Evolutionary conservation across 2,888 invertebrate species (phyloP), one percentile per base, ranked within the genome.

Genomic region (Marronus borbonicus): DNA sequence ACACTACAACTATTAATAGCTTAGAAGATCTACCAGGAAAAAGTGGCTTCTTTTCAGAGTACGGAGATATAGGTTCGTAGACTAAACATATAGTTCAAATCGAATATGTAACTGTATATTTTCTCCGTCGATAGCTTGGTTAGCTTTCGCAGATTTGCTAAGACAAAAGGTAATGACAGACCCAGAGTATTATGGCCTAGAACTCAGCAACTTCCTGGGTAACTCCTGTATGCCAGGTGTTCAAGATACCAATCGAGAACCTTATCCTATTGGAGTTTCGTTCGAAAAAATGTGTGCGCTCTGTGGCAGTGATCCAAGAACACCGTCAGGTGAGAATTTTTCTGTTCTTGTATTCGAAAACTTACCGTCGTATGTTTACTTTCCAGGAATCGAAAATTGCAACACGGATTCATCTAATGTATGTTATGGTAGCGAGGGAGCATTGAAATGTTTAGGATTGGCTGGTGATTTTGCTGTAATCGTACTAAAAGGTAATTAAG

Each of bases 31-130:
- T 94, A 1, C 88, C 90, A 52, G 89, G 88, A 0, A 90, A 89
- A 80, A 90, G 88, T 28, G 93, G 92, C 0, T 94, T 94, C 86
- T 92, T 94, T 88, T 92, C 94, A 0, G 92, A 93, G 83, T 94
- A 90, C 81, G 92, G 93, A 0, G 93, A 93, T 52, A 91, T 93
- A 76, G 91, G 92, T 92, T 81, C 87, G 83, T 69, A 72, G 8
- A 44, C 44, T 12, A 12, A 44, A 44, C 12, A 44, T 44, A 8
- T 44, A 12, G 8, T 8, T 44, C 10, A 20, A 58, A 58, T 20
- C 58, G 20, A 58, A 58, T 58, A 58, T 3, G 20, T 14, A 62
- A 24, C 12, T 2, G 8, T 12, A 44, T 44, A 44, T 44, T 44
- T 44, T 12, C 44, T 8, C 8, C 1, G 3, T 28, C 85, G 86